Evolutionary conservation across 2,113 vertebrate species (phyloP), one percentile per base, ranked within the genome.

Genomic region (Seriola aureovittata): DNA sequence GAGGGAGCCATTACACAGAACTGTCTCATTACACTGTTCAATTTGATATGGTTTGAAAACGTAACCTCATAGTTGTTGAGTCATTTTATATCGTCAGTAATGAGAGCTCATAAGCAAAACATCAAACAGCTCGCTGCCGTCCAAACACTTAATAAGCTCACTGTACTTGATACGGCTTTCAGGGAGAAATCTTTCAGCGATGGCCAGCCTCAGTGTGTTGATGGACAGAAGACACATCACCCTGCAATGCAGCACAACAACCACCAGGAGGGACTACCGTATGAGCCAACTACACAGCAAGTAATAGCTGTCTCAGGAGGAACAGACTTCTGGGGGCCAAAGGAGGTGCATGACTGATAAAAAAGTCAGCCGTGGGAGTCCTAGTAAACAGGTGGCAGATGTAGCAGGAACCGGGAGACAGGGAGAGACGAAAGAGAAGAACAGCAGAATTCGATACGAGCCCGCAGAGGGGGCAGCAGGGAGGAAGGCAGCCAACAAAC

Each of bases 371-470:
- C 44, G 48, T 93, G 86, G 89, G 91, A 93, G 88, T 81, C 76
- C 74, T 67, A 19, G 81, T 88, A 92, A 94, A 95, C 95, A 94
- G 95, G 94, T 95, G 94, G 92, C 86, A 88, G 88, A 90, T 90
- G 91, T 57, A 91, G 83, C 75, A 70, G 78, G 71, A 72, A 64
- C 67, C 62, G 73, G 70, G 65, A 82, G 81, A 87, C 81, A 62
- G 86, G 42, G 85, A 81, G 85, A 50, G 85, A 63, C 71, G 84
- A 95, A 95, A 92, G 75, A 82, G 87, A 92, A 69, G 91, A 90
- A 76, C 92, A 93, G 94, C 95, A 95, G 81, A 96, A 96, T 95
- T 93, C 84, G 95, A 95, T 95, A 94, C 25, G 85, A 86, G 90
- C 85, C 52, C 8, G 19, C 67, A 64, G 89, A 76, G 82, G 87